Evolutionary conservation across 2,888 invertebrate genomes (phyloP).

Genomic region (Acanthosepion pharaonis): DNA sequence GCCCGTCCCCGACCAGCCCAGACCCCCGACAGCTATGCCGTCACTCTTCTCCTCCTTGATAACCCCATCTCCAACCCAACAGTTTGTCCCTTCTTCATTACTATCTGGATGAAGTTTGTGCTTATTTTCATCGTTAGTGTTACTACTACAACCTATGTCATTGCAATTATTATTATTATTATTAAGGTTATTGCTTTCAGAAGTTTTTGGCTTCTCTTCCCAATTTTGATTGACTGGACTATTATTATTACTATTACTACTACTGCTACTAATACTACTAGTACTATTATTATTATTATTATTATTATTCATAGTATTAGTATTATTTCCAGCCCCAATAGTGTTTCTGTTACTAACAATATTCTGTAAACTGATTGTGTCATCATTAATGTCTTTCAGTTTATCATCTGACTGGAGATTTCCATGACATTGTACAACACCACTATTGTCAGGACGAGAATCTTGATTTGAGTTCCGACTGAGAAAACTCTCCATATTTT

Average conservation of each 20-base stretch:
- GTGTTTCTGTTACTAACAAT: not conserved
- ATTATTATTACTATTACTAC: not conserved
- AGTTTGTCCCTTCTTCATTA: not conserved
- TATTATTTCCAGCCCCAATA: not conserved
- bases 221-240: not conserved
- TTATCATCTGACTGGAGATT: not conserved
- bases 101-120: not conserved
- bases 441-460: not conserved
- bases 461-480: not conserved
- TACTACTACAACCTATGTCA: not conserved
- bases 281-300: not conserved
- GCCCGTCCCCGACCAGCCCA: not conserved
- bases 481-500: not conserved
- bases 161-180: not conserved
- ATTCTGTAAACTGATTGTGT: not conserved
- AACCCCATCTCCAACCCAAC: not conserved
- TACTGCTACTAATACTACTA: not conserved
- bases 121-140: not conserved
- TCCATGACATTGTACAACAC: not conserved
- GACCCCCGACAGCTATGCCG: slow-evolving; percentile 36
- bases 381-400: not conserved
- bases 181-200: not conserved
- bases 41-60: slow-evolving; percentile 15
- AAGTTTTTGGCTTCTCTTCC: not conserved
- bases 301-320: not conserved